These are phyloP conservation scores for Salminus brasiliensis DNA, from an alignment of 2,113 vertebrate species.

Conservation along the genomic window DNA sequence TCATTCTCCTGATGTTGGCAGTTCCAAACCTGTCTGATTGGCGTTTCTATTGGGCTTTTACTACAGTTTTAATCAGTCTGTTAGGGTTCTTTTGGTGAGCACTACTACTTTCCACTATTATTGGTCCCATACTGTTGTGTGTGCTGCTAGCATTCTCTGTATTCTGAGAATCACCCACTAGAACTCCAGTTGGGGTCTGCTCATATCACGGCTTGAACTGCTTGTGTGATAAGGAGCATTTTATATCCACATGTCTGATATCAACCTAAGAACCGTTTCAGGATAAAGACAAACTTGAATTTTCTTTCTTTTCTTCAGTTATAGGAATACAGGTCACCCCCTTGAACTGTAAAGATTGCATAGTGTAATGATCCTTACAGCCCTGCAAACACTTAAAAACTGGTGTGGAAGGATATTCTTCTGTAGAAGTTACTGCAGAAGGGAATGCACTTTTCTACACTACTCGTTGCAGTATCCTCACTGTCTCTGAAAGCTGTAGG, in stretches of 20 bases:
- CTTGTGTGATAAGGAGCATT: neutral
- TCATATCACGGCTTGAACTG: neutral
- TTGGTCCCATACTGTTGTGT: neutral
- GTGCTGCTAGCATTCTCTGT: neutral
- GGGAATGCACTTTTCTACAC: neutral
- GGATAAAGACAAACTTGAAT: constrained; percentile 18
- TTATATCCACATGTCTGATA: neutral
- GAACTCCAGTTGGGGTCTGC: neutral
- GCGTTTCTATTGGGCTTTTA: neutral
- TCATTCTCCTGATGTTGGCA: constrained; percentile 3
- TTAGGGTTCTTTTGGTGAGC: neutral
- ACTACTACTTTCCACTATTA: neutral
- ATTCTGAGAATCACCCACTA: neutral
- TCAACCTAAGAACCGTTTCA: neutral
- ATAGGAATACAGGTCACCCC: neutral
- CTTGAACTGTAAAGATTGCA: neutral
- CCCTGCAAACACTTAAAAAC: neutral
- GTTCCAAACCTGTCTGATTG: constrained; percentile 1
- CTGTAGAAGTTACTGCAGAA: neutral
- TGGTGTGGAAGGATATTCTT: neutral
- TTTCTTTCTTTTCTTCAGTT: neutral
- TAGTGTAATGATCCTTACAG: neutral
- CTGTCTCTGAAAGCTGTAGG: neutral
- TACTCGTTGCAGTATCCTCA: neutral
- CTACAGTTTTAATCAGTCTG: constrained; percentile 3